Conservation (phyloP, 2,113 vertebrate genomes). For the Hiodon tergisus region DNA sequence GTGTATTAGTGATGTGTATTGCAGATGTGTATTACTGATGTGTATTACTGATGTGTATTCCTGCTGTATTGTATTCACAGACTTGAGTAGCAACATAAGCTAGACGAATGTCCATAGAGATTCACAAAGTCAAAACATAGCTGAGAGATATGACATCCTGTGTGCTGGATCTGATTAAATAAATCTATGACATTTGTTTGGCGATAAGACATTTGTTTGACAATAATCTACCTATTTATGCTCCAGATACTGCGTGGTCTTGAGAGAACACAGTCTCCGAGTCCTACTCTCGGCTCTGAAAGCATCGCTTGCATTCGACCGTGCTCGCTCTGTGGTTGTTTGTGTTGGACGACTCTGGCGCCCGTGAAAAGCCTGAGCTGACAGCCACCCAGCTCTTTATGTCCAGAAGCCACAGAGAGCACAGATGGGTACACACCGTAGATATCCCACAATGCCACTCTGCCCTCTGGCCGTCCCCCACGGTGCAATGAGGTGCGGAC, state of each 20-base stretch:
- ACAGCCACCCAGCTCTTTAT: slow-evolving; percentile 19
- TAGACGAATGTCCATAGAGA: no score
- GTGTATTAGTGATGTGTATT: no score
- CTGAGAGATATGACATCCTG: no score
- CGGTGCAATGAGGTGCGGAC: slow-evolving; percentile 22
- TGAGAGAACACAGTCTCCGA: neutral
- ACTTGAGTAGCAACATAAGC: no score
- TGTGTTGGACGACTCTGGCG: slow-evolving; percentile 18
- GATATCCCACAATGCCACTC: slow-evolving; percentile 28
- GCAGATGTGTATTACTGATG: no score
- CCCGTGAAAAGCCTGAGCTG: slow-evolving; percentile 24
- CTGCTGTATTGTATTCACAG: no score
- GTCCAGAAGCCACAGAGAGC: slow-evolving; percentile 9
- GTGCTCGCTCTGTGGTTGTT: slow-evolving; percentile 1
- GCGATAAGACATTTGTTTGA: no score
- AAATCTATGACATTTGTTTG: no score
- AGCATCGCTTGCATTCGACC: neutral
- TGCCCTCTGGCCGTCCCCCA: slow-evolving; percentile 25
- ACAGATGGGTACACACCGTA: slow-evolving; percentile 23
- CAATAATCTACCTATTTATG: no score
- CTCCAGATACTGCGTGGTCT: neutral
- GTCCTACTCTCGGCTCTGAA: neutral
- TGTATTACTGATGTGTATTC: no score
- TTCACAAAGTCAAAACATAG: no score
- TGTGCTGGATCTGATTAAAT: no score